phyloP scores from a whole-genome alignment of 1,140 invertebrate genomes.

The Berghia stephanieae region DNA sequence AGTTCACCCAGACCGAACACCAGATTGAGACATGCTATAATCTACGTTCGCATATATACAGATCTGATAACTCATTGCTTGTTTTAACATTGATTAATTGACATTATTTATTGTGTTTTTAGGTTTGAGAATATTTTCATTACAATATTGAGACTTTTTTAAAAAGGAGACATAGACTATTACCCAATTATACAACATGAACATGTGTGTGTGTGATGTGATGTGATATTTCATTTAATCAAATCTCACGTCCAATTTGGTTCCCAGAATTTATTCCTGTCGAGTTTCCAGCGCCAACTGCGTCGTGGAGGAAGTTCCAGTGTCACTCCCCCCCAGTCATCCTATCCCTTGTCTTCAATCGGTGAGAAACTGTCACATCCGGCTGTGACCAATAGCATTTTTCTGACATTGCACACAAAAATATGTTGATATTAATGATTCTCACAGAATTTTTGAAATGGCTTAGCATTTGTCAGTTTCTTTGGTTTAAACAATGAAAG shows the following conservation, averaged over 20 bases:
- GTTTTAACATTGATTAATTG: not conserved
- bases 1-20: no score
- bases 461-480: no score
- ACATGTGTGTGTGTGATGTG: no score
- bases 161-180: no score
- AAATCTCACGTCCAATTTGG: not conserved
- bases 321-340: slow-evolving; percentile 24
- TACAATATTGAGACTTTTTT: not conserved
- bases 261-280: slow-evolving; percentile 52
- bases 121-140: not conserved
- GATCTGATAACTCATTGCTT: no score
- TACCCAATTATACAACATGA: no score
- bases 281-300: slow-evolving; percentile 44
- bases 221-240: no score
- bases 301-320: slow-evolving; percentile 33
- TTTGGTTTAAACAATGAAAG: no score
- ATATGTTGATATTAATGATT: not conserved
- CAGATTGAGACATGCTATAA: no score
- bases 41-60: no score
- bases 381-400: not conserved
- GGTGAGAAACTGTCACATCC: not conserved
- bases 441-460: no score
- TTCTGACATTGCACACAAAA: not conserved
- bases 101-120: not conserved
- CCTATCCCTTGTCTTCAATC: not conserved